A percentile compares a stretch with the other conserved stretches of the same genome.
phyloP scores from a whole-genome alignment of 2,888 invertebrate species.

The Gisinianus flammeolus region DNA sequence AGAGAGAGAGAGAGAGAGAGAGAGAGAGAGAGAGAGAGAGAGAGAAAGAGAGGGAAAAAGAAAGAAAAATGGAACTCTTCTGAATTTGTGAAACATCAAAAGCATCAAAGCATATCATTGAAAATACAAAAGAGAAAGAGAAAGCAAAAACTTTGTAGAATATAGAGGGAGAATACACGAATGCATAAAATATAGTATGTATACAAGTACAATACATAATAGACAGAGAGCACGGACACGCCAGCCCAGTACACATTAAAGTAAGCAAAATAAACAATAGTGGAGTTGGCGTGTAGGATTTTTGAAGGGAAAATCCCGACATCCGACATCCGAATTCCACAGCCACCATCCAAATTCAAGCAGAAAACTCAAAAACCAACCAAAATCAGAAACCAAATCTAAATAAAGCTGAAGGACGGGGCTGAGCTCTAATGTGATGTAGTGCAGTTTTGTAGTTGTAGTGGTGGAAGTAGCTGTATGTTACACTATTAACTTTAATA shows the following conservation, averaged over 20 bases:
- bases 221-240: background rate
- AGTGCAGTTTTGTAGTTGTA: too few relatives aligned
- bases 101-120: background rate
- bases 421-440: too few relatives aligned
- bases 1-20: background rate
- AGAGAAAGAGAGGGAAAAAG: too few relatives aligned
- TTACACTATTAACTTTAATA: too few relatives aligned
- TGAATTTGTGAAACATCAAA: background rate
- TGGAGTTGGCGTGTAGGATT: background rate
- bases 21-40: background rate
- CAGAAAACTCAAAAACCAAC: too few relatives aligned
- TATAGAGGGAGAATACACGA: background rate
- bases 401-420: too few relatives aligned
- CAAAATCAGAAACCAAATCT: too few relatives aligned
- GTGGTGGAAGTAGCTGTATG: too few relatives aligned
- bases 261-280: background rate
- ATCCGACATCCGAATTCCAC: background rate
- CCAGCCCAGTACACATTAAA: too few relatives aligned
- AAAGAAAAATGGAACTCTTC: too few relatives aligned
- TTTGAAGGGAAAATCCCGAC: background rate
- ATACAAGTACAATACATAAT: background rate
- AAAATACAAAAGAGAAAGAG: background rate
- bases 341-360: background rate
- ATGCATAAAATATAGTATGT: background rate
- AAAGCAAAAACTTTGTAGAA: background rate